phyloP scores from a whole-genome alignment of 1,140 invertebrate species.

The Contarinia nasturtii region DNA sequence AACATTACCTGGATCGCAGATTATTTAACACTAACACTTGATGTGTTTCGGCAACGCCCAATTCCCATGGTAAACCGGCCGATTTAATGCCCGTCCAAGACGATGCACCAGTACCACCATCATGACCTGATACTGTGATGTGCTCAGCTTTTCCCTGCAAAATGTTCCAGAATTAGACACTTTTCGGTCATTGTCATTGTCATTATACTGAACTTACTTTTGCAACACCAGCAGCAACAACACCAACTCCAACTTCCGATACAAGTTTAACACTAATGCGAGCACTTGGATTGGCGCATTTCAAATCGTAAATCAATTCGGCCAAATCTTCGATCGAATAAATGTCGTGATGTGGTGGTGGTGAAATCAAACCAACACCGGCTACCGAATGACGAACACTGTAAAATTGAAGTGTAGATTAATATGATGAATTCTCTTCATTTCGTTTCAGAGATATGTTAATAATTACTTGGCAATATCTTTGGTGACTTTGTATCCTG shows the following conservation, averaged over 20 bases:
- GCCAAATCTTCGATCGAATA: slow-evolving; percentile 99
- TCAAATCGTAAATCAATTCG: slow-evolving; percentile 95
- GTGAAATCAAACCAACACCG: slow-evolving; percentile 95
- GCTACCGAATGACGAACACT: slow-evolving; percentile 81
- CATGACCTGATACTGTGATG: slow-evolving; percentile 95
- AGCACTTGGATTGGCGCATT: slow-evolving; percentile 89
- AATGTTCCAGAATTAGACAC: slow-evolving; percentile 4
- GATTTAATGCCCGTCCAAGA: slow-evolving; percentile 95
- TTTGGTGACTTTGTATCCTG: slow-evolving; percentile 65
- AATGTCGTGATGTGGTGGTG: slow-evolving; percentile 98
- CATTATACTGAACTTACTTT: slow-evolving; percentile 39
- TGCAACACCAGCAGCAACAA: slow-evolving; percentile 92
- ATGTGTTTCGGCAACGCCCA: slow-evolving; percentile 94
- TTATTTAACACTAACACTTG: slow-evolving; percentile 93
- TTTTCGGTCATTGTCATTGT: slow-evolving; percentile 1
- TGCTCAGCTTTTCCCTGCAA: slow-evolving; percentile 93
- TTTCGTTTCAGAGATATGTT: no score
- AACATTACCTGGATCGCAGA: slow-evolving; percentile 50
- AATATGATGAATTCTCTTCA: no score
- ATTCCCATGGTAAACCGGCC: slow-evolving; percentile 92
- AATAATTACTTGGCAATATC: slow-evolving; percentile 59
- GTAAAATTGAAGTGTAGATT: no score
- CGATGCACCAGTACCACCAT: slow-evolving; percentile 94
- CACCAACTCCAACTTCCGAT: slow-evolving; percentile 95
- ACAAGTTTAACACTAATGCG: slow-evolving; percentile 96